These are phyloP conservation scores for Branchinecta lindahli DNA, from an alignment of 1,140 invertebrate genomes.

Conservation along the genomic window DNA sequence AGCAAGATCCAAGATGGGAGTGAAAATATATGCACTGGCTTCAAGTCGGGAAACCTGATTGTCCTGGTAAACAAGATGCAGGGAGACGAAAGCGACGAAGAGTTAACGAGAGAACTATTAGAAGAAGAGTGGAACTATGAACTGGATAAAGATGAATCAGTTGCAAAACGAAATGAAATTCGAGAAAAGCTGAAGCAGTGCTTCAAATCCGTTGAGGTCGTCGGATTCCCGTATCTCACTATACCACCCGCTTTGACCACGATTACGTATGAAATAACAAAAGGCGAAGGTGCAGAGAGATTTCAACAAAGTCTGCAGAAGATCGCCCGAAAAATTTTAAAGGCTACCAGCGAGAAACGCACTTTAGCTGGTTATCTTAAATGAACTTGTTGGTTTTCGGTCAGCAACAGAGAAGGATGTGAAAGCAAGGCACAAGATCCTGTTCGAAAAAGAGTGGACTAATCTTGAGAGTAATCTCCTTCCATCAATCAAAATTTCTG, in stretches of 20 bases:
- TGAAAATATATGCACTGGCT: background rate
- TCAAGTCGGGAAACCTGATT: background rate
- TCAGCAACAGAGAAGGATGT: too few species aligned
- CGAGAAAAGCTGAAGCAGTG: background rate
- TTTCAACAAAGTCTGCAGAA: background rate
- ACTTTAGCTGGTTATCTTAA: too few species aligned
- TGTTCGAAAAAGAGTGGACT: too few species aligned
- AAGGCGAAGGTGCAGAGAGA: background rate
- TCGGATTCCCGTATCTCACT: background rate
- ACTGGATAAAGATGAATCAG: background rate
- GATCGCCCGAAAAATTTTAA: background rate
- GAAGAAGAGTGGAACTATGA: background rate
- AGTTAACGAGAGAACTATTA: background rate
- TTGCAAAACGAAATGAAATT: background rate
- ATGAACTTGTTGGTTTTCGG: too few species aligned
- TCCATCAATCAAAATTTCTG: background rate
- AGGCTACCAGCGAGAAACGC: too few species aligned
- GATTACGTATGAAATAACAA: background rate
- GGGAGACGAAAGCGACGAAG: background rate
- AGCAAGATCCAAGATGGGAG: slow-evolving; percentile 4
- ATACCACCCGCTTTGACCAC: background rate
- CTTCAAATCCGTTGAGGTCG: slow-evolving; percentile 8
- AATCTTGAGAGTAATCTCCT: background rate
- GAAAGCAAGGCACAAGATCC: too few species aligned
- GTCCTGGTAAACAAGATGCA: background rate